Percentiles rank a stretch among this genome's conserved stretches.
Evolutionary conservation across 2,797 vertebrate species (phyloP).

Genomic region (Garrulus glandarius): DNA sequence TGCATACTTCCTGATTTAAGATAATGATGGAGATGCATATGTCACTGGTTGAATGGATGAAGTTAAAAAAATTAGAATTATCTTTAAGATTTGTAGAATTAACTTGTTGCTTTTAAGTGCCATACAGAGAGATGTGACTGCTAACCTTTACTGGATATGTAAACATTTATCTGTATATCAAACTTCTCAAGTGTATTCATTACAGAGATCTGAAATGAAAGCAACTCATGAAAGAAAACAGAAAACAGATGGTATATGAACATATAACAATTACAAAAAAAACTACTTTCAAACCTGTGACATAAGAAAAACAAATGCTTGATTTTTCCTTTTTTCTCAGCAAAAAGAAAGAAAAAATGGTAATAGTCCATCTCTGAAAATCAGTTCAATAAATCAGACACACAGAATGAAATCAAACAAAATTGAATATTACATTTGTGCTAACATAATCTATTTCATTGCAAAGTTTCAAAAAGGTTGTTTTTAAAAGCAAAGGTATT

Average conservation of each 20-base stretch:
- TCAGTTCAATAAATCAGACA: background rate
- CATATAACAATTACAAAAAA: constrained; percentile 29
- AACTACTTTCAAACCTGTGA: constrained; percentile 2
- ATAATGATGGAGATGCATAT: background rate
- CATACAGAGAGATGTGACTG: background rate
- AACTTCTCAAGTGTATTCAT: background rate
- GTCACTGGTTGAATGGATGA: background rate
- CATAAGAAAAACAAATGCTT: constrained; percentile 35
- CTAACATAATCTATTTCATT: background rate
- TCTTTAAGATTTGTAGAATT: background rate
- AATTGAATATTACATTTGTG: background rate
- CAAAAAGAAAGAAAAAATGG: background rate
- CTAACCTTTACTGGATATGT: constrained; percentile 25
- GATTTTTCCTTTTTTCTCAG: background rate
- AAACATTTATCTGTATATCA: constrained; percentile 14
- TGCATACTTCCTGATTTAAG: background rate
- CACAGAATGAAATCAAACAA: background rate
- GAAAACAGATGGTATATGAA: constrained; percentile 56
- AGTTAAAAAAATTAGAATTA: background rate
- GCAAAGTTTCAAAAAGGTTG: background rate
- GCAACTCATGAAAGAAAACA: constrained; percentile 27
- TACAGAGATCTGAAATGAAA: constrained; percentile 23
- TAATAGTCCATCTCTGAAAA: background rate
- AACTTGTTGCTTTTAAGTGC: background rate
- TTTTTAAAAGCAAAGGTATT: background rate